Evolutionary conservation across 2,113 vertebrate genomes (phyloP), one percentile per base, ranked within the genome.

Genomic region (Phaethornis superciliosus): DNA sequence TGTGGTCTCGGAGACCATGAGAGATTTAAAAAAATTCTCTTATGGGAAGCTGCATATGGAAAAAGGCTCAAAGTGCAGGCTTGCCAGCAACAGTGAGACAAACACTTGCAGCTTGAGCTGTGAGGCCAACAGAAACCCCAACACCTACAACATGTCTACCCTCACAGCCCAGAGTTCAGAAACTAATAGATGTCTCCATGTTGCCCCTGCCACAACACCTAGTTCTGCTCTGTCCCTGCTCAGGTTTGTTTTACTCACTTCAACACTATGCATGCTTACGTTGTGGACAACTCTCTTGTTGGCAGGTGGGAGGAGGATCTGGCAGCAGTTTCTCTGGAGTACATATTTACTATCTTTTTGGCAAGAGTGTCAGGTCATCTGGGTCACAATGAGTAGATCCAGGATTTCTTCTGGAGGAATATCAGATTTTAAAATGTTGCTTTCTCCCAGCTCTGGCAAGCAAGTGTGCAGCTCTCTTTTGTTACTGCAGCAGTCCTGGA

Each of bases 221-320:
- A 55, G 27, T 51, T 85, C 67, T 82, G 54, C 81, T 79, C 44
- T 60, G 47, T 19, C 62, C 46, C 75, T 44, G 44, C n/a, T 74
- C 67, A 69, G 32, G 54, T 33, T 80, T 3, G 0, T 70, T 70
- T 67, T 20, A 76, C 27, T 22, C 71, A 52, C 63, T 72, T 24
- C 18, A 40, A 77, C 42, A 47, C 49, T 4, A 40, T 4, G 21
- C n/a, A 58, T 0, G 0, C 35, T 64, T 27, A 68, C 0, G 0
- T 7, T 37, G 59, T 5, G 3, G 46, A 65, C 59, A 83, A 32
- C 30, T 17, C 70, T 87, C n/a, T 14, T 10, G n/a, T 5, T 77
- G 47, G 35, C 63, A 65, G 62, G 33, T 0, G 9, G 27, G 35
- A 95, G 30, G 7, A 68, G 15, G 28, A 15, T 19, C 55, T 67